phyloP scores from a whole-genome alignment of 2,113 vertebrate genomes.

The Glaucidium brasilianum region DNA sequence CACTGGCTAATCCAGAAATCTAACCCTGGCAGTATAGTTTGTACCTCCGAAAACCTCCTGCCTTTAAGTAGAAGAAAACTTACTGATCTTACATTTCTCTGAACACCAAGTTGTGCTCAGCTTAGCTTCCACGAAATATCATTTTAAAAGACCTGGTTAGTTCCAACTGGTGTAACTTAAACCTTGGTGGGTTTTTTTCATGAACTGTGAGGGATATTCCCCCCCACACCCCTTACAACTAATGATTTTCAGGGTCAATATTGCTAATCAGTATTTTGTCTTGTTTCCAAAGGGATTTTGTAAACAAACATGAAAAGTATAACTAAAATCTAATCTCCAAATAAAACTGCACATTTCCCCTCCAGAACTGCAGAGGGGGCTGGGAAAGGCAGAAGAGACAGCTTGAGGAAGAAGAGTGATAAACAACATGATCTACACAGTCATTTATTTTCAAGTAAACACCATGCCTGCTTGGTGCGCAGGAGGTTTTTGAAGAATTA shows the following conservation, averaged over 20 bases:
- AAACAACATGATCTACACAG: constrained; percentile 14
- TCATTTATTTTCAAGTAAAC: constrained; percentile 28
- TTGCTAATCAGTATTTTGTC: neutral
- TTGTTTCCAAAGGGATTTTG: neutral
- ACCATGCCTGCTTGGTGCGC: constrained; percentile 1
- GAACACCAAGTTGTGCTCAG: neutral
- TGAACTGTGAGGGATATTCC: neutral
- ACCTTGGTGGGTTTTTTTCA: neutral
- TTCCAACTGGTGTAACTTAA: neutral
- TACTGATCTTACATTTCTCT: neutral
- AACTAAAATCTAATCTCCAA: neutral
- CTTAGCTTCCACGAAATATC: neutral
- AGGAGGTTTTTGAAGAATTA: constrained; percentile 57
- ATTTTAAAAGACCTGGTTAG: neutral
- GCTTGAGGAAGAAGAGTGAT: neutral
- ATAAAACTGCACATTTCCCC: neutral
- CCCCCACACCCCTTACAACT: neutral
- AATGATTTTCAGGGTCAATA: constrained; percentile 3
- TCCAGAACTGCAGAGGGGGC: neutral
- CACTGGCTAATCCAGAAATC: neutral
- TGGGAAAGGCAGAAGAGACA: neutral
- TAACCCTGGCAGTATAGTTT: neutral
- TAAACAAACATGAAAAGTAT: constrained; percentile 6
- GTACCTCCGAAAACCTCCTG: neutral
- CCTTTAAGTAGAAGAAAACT: neutral